Base-by-base conservation (phyloP, 2,113 vertebrate genomes). In the Aptenodytes forsteri region DNA sequence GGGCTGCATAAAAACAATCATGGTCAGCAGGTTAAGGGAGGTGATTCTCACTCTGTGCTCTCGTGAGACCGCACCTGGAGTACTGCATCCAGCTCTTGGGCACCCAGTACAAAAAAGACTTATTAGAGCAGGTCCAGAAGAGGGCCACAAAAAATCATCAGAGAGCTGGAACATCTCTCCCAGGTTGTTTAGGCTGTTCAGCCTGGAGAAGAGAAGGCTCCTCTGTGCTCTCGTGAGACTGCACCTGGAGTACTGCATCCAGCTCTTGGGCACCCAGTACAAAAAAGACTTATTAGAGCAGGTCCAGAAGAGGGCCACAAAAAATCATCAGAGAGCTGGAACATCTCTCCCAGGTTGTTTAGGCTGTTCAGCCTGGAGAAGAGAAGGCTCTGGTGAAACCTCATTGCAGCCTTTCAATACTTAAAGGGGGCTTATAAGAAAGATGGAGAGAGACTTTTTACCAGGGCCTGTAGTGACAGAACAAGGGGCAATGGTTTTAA, bases 211-310 rank as follows among this genome's bases (percentile, higher is more conserved):
- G 23, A 71, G 47, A 38, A 85, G 32, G 49, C 25, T 85, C 9
- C 9, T 32, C 16, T 38, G 22, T 3, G 4, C 22, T 17, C 34
- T n/a, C 0, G 0, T 16, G 42, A 90, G 13, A 55, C 17, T 13
- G 11, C 21, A 69, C 5, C 44, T 69, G 47, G 11, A 85, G 2
- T 27, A 54, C 1, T 49, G 49, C 10, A 38, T 16, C 11, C 47
- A 88, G 61, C 21, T 64, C 85, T 42, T 7, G 5, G 13, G 14
- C 16, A 7, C 4, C 7, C 49, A 84, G 49, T 10, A 69, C 14
- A 49, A 72, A 29, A 69, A 17, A 59, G 72, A 20, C 7, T 46
- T 4, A 3, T 27, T 36, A 56, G 15, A 82, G 40, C 22, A 78
- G 9, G 19, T 65, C 38, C 54, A 82, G 54, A 85, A 14, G 38